phyloP scores from a whole-genome alignment of 2,797 vertebrate species.

The Triplophysa bombifrons region DNA sequence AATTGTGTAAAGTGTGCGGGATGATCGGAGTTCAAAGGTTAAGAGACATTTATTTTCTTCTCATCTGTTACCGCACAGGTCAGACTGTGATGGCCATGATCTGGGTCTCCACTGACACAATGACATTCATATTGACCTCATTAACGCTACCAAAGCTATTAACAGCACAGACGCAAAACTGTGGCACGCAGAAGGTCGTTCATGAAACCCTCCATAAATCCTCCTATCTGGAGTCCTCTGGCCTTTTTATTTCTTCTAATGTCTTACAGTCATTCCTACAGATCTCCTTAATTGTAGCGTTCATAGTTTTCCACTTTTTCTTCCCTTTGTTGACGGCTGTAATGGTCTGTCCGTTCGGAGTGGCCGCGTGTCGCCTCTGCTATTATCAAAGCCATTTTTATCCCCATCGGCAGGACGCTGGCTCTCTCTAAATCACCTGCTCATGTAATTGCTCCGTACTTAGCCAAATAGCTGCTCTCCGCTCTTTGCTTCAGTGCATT shows the following conservation, averaged over 20 bases:
- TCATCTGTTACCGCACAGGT: constrained; percentile 38
- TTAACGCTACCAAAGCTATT: constrained; percentile 68
- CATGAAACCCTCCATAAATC: constrained; percentile 74
- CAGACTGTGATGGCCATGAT: constrained; percentile 40
- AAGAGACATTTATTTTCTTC: constrained; percentile 35
- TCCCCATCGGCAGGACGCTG: constrained; percentile 72
- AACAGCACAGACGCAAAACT: constrained; percentile 64
- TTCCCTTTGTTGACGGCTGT: constrained; percentile 75
- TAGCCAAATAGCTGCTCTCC: constrained; percentile 76
- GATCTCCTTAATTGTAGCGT: constrained; percentile 61
- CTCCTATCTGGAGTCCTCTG: constrained; percentile 59
- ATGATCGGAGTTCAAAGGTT: constrained; percentile 37
- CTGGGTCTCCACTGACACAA: constrained; percentile 64
- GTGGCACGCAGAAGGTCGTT: constrained; percentile 65
- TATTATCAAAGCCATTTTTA: constrained; percentile 78
- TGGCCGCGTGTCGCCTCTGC: constrained; percentile 69
- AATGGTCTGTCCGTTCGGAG: constrained; percentile 76
- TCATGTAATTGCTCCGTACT: constrained; percentile 78
- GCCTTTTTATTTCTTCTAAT: constrained; percentile 37
- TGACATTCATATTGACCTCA: constrained; percentile 75
- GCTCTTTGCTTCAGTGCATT: constrained; percentile 81
- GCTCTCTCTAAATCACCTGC: constrained; percentile 76
- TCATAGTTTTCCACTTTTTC: constrained; percentile 79
- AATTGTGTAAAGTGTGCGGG: constrained; percentile 44
- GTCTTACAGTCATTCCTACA: constrained; percentile 62